Conservation (phyloP, 2,113 vertebrate genomes). For the Epinephelus cyanopodus region DNA sequence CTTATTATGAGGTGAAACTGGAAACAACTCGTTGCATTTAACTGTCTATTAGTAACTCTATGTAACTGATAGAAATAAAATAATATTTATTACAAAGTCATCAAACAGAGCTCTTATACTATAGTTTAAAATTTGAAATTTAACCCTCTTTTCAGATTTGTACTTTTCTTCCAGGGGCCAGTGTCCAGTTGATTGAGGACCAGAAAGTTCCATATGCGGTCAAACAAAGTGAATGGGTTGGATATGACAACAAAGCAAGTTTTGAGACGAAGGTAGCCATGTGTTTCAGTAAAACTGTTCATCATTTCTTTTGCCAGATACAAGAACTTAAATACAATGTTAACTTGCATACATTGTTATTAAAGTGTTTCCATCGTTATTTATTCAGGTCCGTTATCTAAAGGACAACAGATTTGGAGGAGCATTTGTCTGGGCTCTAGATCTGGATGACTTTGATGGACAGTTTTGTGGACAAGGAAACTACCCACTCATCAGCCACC, state of each 20-base stretch:
- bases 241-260: conserved; percentile 84
- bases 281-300: neutral
- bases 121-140: neutral
- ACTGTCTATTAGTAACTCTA: neutral
- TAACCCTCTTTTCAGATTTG: conserved; percentile 80
- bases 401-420: conserved; percentile 85
- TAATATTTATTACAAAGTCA: neutral
- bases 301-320: neutral
- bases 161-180: conserved; percentile 80
- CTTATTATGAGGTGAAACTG: conserved; percentile 87
- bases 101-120: neutral
- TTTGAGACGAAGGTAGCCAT: conserved; percentile 83
- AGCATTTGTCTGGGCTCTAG: conserved; percentile 87
- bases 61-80: neutral
- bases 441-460: conserved; percentile 88
- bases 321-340: neutral
- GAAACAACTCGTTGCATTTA: neutral
- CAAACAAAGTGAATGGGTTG: conserved; percentile 83
- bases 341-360: neutral
- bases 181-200: conserved; percentile 75
- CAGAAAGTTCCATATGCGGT: conserved; percentile 86
- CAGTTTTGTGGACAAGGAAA: conserved; percentile 83
- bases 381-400: conserved; percentile 81
- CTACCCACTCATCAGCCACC: conserved; percentile 80
- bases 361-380: neutral